A percentile compares a stretch with the other conserved stretches of the same genome.
phyloP scores from a whole-genome alignment of 2,888 invertebrate genomes.

The Scotopteryx bipunctaria region DNA sequence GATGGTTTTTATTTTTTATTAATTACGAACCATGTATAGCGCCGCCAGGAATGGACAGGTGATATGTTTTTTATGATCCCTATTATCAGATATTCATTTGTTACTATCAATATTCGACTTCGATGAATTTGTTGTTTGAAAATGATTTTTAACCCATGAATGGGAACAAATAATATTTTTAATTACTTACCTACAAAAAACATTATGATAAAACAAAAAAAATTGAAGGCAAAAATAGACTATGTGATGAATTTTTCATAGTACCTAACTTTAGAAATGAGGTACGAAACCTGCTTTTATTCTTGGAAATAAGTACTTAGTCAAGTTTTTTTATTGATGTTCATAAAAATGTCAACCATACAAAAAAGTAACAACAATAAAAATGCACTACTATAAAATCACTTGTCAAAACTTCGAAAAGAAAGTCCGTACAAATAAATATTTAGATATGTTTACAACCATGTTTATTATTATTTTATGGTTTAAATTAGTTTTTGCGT shows the following conservation, averaged over 20 bases:
- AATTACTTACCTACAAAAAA: not conserved
- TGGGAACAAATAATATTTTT: not conserved
- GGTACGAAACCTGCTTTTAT: not conserved
- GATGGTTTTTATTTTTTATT: conserved; percentile 74
- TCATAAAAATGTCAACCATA: not conserved
- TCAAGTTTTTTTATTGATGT: not conserved
- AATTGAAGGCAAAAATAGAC: no score
- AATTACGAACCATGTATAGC: conserved; percentile 67
- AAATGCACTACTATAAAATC: conserved; percentile 3
- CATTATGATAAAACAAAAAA: not conserved
- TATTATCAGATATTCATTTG: conserved; percentile 72
- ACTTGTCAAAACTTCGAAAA: conserved; percentile 20
- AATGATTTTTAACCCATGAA: conserved; percentile 3
- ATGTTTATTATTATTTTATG: conserved; percentile 42
- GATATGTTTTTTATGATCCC: conserved; percentile 72
- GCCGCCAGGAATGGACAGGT: conserved; percentile 67
- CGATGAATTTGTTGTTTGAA: conserved; percentile 42
- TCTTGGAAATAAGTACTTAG: no score
- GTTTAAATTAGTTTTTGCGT: conserved; percentile 36
- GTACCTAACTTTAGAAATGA: no score
- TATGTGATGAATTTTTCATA: no score
- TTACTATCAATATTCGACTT: conserved; percentile 56
- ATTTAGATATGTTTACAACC: conserved; percentile 41
- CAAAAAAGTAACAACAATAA: not conserved
- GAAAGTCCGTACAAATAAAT: conserved; percentile 23